Percentiles rank a stretch among this genome's conserved stretches.
Evolutionary conservation across 2,797 vertebrate genomes (phyloP).

Genomic region (Triplophysa yarkandensis): DNA sequence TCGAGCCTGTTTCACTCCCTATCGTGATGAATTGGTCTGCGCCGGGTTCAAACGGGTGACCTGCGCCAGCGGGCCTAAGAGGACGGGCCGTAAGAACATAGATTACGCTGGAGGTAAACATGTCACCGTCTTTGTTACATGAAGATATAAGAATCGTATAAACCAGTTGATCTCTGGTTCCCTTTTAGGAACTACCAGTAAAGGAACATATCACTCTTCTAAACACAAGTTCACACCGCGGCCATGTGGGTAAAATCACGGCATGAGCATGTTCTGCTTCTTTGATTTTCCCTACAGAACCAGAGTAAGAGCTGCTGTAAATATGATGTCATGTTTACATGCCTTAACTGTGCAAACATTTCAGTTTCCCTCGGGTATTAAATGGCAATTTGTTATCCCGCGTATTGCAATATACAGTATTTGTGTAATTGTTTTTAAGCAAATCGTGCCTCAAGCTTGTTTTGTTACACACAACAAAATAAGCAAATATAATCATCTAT

Average conservation of each 20-base stretch:
- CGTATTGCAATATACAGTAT: neutral
- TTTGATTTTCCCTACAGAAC: slow-evolving; percentile 21
- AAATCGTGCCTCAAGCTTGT: neutral
- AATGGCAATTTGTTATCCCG: neutral
- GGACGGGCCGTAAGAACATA: slow-evolving; percentile 32
- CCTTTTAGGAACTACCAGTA: slow-evolving; percentile 13
- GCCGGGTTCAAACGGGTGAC: slow-evolving; percentile 78
- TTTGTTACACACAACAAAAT: too few relatives aligned
- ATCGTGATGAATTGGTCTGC: slow-evolving; percentile 85
- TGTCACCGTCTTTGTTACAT: slow-evolving; percentile 37
- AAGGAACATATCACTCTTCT: neutral
- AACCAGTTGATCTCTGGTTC: slow-evolving; percentile 1
- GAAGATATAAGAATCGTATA: slow-evolving; percentile 41
- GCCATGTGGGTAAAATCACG: neutral
- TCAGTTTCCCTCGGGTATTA: neutral
- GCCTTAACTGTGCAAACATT: neutral
- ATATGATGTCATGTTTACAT: slow-evolving; percentile 17
- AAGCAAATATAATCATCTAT: too few relatives aligned
- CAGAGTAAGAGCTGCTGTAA: slow-evolving; percentile 10
- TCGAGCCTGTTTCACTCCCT: slow-evolving; percentile 80
- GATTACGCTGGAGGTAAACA: slow-evolving; percentile 67
- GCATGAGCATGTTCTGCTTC: slow-evolving; percentile 5
- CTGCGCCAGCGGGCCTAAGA: slow-evolving; percentile 38
- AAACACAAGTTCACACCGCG: slow-evolving; percentile 24
- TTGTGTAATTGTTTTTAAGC: neutral